phyloP scores from a whole-genome alignment of 2,888 invertebrate species.

The Pogonocherus hispidulus region DNA sequence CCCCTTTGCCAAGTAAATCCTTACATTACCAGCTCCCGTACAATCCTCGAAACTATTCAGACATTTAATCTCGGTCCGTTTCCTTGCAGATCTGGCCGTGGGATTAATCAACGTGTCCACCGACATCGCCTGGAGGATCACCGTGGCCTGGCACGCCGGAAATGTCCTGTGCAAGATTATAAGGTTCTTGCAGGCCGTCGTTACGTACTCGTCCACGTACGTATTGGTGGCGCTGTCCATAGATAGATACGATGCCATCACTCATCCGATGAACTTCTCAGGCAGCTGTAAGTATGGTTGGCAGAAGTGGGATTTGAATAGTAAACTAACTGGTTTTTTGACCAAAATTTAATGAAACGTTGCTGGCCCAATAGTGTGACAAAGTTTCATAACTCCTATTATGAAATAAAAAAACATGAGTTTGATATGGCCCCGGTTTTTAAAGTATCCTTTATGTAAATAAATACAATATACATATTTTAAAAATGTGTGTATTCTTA shows the following conservation, averaged over 20 bases:
- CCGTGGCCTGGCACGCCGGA: constrained; percentile 91
- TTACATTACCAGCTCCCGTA: not conserved
- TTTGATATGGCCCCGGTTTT: no score
- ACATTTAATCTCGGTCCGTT: not conserved
- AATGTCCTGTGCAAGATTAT: constrained; percentile 90
- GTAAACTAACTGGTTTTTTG: no score
- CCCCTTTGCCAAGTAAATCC: not conserved
- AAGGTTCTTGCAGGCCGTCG: constrained; percentile 87
- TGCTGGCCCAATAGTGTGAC: no score
- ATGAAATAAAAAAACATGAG: no score
- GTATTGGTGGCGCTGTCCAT: constrained; percentile 93
- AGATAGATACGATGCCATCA: constrained; percentile 93
- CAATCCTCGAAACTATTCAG: not conserved
- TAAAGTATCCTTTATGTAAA: no score
- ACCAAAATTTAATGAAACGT: no score
- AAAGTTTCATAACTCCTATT: no score
- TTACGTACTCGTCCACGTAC: constrained; percentile 93
- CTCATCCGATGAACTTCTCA: constrained; percentile 95
- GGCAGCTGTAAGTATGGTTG: constrained; percentile 87
- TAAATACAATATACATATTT: no score
- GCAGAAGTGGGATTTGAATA: not conserved
- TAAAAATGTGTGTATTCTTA: no score
- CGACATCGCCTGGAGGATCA: constrained; percentile 91
- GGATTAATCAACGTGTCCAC: constrained; percentile 90
- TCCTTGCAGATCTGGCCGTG: constrained; percentile 85